Evolutionary conservation across 92 coral and sea anemone species (phyloP).

Genomic region (Ricordea florida): DNA sequence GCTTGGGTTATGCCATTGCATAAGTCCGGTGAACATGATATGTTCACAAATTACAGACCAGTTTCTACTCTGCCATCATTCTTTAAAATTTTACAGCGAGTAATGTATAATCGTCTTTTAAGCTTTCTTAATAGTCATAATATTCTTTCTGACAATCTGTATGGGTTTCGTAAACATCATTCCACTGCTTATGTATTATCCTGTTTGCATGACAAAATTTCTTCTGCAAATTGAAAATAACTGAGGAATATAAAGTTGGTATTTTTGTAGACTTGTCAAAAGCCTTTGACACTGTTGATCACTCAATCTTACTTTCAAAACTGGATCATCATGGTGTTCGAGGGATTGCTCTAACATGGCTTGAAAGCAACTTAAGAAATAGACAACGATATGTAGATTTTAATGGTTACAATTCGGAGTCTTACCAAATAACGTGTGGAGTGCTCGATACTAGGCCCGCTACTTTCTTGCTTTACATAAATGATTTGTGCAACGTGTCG

Average conservation of each 20-base stretch:
- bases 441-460: conserved; percentile 31
- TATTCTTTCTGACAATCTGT: conserved; percentile 16
- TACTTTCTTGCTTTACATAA: conserved; percentile 17
- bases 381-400: conserved; percentile 21
- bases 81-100: background rate
- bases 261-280: conserved; percentile 14
- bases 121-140: too few species aligned
- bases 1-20: conserved; percentile 14
- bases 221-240: conserved; percentile 15
- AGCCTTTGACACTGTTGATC: conserved; percentile 33
- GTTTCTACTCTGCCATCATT: background rate
- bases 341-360: conserved; percentile 14
- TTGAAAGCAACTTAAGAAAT: conserved; percentile 7
- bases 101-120: background rate
- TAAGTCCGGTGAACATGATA: conserved; percentile 19
- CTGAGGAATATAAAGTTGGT: conserved; percentile 19
- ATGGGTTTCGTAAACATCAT: conserved; percentile 25
- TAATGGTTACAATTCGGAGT: background rate
- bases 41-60: conserved; percentile 1
- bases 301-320: conserved; percentile 1
- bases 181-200: conserved; percentile 7
- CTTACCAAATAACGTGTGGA: conserved; percentile 8
- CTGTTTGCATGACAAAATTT: conserved; percentile 11
- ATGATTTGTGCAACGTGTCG: conserved; percentile 21
- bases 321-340: conserved; percentile 21